These are phyloP conservation scores for Chymomyza fuscimana DNA, from an alignment of 2,888 invertebrate genomes.

Conservation along the genomic window DNA sequence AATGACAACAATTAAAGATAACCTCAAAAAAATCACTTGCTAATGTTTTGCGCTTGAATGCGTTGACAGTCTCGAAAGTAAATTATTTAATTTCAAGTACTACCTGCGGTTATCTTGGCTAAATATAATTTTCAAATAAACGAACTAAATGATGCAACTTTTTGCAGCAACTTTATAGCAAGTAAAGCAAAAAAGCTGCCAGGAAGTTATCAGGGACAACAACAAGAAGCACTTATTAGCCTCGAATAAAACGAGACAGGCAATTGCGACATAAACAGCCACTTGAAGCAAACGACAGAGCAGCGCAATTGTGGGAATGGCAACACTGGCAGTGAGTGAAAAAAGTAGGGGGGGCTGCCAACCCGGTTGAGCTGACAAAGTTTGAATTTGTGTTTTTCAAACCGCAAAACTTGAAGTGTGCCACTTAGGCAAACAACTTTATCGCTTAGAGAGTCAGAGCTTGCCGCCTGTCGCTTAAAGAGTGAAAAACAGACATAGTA, in stretches of 20 bases:
- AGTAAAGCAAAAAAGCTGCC: slow-evolving; percentile 4
- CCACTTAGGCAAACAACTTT: slow-evolving; percentile 63
- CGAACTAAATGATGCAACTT: slow-evolving; percentile 51
- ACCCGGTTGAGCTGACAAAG: slow-evolving; percentile 30
- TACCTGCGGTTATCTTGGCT: slow-evolving; percentile 53
- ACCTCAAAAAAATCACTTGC: not conserved
- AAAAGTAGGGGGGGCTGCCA: not conserved
- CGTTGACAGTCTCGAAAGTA: slow-evolving; percentile 37
- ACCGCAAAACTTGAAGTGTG: slow-evolving; percentile 55
- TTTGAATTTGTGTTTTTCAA: slow-evolving; percentile 63
- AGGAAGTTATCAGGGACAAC: slow-evolving; percentile 39
- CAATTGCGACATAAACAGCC: slow-evolving; percentile 64
- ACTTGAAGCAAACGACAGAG: slow-evolving; percentile 35
- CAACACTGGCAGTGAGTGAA: not conserved
- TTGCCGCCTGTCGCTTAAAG: not conserved
- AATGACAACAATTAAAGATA: not conserved
- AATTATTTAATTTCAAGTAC: slow-evolving; percentile 68
- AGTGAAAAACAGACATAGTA: not conserved
- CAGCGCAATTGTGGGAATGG: slow-evolving; percentile 30
- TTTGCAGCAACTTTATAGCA: not conserved
- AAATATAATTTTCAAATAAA: slow-evolving; percentile 63
- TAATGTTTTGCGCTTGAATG: slow-evolving; percentile 1
- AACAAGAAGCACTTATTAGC: slow-evolving; percentile 19
- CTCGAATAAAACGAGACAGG: slow-evolving; percentile 37
- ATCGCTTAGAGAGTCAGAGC: slow-evolving; percentile 39